Evolutionary conservation across 2,888 invertebrate genomes (phyloP), one percentile per base, ranked within the genome.

Genomic region (Ectemnius cavifrons): DNA sequence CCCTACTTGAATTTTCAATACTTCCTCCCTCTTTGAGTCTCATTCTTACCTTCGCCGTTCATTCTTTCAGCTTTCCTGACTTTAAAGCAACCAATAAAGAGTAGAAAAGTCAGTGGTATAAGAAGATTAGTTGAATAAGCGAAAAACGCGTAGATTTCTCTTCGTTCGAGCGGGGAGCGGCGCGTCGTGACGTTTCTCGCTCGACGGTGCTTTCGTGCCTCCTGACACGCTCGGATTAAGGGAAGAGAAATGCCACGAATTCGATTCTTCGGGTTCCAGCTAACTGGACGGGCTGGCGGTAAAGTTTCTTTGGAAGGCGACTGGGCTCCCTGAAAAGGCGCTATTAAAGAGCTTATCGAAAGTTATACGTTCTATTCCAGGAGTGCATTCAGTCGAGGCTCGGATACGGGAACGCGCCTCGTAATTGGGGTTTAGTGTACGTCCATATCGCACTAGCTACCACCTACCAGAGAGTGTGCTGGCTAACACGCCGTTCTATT

Each of bases 121-220:
- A 59, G 52, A 49, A 46, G 73, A 75, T 75, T 75, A 75, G 68
- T 65, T 66, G 71, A 64, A 73, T 73, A 71, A 73, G 65, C 70
- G 73, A 65, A 65, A 71, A 65, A 62, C 60, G 73, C 71, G 37
- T 70, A 71, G 73, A 73, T 73, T 70, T 73, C 65, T 73, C 73
- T 64, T 61, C 61, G 18, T 58, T 18, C 11, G 4, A 0, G 8
- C 45, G 4, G 49, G 8, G 37, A 37, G 23, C 37, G 37, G 37
- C 37, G 37, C 5, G 37, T 20, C 65, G 49, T 65, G 49, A 28
- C 64, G 58, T 61, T 46, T 60, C 65, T 47, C 64, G 64, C 45
- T 49, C 65, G 18, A 11, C 16, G 56, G 37, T 11, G 37, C 37
- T 37, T 37, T 37, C 37, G 37, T 37, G 37, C 37, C 13, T 37